phyloP scores from a whole-genome alignment of 1,140 invertebrate species.

The Platyscapa corneri region DNA sequence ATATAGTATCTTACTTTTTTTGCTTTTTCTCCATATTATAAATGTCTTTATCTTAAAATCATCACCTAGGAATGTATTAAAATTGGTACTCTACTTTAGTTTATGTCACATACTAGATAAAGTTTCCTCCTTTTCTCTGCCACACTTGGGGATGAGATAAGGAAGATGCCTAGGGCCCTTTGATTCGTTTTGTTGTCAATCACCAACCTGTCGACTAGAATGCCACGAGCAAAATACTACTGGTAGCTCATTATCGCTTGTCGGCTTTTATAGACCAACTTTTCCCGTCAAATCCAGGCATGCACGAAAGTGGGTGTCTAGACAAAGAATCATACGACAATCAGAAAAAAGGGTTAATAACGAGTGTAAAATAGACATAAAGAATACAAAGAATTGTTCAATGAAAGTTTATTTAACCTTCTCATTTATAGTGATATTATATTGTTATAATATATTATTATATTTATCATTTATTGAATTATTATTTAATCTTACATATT shows the following conservation, averaged over 20 bases:
- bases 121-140: background rate
- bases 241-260: constrained; percentile 8
- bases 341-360: background rate
- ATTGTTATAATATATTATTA: too few species aligned
- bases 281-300: background rate
- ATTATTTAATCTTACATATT: too few species aligned
- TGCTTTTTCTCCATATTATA: background rate
- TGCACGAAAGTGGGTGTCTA: background rate
- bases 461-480: too few species aligned
- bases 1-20: background rate
- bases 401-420: too few species aligned
- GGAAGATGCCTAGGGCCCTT: constrained; percentile 23
- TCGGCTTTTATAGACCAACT: constrained; percentile 29
- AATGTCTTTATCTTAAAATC: background rate
- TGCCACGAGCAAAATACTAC: background rate
- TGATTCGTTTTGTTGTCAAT: constrained; percentile 41
- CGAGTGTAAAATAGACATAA: background rate
- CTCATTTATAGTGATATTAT: too few species aligned
- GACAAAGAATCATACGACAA: background rate
- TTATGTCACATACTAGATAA: background rate
- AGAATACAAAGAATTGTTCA: too few species aligned
- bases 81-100: background rate
- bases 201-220: background rate
- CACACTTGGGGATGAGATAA: background rate
- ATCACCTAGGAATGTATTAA: background rate